Evolutionary conservation across 2,888 invertebrate species (phyloP).

Genomic region (Melieria omissa): DNA sequence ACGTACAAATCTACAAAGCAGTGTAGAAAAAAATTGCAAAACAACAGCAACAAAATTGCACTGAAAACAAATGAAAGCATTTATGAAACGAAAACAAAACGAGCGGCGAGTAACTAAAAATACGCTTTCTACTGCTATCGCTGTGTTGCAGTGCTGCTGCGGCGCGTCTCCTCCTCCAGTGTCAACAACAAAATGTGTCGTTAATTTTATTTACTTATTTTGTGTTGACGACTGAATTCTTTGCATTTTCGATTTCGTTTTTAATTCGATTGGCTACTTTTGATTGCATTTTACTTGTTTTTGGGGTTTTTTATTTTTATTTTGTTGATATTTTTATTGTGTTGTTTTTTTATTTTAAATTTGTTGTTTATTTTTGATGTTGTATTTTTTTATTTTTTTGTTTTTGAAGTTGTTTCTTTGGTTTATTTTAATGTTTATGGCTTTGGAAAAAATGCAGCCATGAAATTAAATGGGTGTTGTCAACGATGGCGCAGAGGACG

Average conservation of each 20-base stretch:
- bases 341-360: slow-evolving; percentile 10
- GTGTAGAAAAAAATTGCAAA: too few relatives aligned
- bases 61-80: too few relatives aligned
- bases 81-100: too few relatives aligned
- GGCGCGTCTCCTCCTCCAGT: too few relatives aligned
- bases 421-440: background rate
- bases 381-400: slow-evolving; percentile 5
- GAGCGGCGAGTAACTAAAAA: too few relatives aligned
- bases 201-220: background rate
- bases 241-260: background rate
- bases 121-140: too few relatives aligned
- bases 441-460: background rate
- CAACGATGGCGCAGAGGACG: too few relatives aligned
- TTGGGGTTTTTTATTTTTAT: background rate
- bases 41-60: too few relatives aligned
- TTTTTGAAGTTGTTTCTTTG: slow-evolving; percentile 3
- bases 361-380: background rate
- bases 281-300: background rate
- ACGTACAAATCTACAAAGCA: too few relatives aligned
- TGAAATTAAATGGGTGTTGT: too few relatives aligned
- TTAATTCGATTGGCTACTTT: background rate
- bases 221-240: background rate
- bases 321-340: background rate
- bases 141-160: too few relatives aligned
- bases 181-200: too few relatives aligned